Base-by-base conservation (phyloP, 1,140 invertebrate genomes). In the Drosophila lacteicornis region DNA sequence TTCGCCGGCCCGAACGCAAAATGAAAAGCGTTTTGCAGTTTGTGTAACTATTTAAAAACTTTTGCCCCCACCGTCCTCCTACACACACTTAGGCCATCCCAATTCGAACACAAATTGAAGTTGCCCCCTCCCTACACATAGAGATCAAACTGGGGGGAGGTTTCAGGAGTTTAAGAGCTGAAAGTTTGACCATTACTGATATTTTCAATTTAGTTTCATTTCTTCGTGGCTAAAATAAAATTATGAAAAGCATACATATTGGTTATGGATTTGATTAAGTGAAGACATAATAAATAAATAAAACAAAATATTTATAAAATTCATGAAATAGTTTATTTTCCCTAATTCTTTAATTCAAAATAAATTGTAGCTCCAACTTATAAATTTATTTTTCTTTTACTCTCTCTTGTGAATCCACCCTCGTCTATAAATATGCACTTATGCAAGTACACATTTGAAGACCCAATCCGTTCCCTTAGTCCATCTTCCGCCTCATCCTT, bases 21-120 rank as follows among this genome's bases (percentile, higher is more conserved):
- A 74, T 69, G 47, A 68, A 86, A 82, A 82, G 75, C 82, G 69
- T 56, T 71, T 86, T 86, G 58, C 61, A 85, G 61, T 70, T 81
- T 69, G 60, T 86, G 61, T 49, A 87, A 87, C 84, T 88, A 78
- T 83, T 83, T 88, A 78, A 83, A 83, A 87, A 83, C 57, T 88
- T 85, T 87, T 65, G 5, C 63, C 22, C 17, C 8, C 33, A 36
- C 17, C 19, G 42, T n/a, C 25, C 43, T 51, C 12, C 27, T 15
- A 17, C 36, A 36, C 43, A 30, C 17, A 51, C 19, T 36, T 13
- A 19, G 38, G 12, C 11, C 7, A 15, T 57, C 19, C 62, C 25
- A 22, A 42, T 61, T 62, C 58, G 58, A 62, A 62, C 45, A 17
- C 42, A 56, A 49, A 71, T 49, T 56, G 62, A 47, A 68, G 50